Evolutionary conservation across 2,797 vertebrate genomes (phyloP).

Genomic region (Cyprinella venusta): DNA sequence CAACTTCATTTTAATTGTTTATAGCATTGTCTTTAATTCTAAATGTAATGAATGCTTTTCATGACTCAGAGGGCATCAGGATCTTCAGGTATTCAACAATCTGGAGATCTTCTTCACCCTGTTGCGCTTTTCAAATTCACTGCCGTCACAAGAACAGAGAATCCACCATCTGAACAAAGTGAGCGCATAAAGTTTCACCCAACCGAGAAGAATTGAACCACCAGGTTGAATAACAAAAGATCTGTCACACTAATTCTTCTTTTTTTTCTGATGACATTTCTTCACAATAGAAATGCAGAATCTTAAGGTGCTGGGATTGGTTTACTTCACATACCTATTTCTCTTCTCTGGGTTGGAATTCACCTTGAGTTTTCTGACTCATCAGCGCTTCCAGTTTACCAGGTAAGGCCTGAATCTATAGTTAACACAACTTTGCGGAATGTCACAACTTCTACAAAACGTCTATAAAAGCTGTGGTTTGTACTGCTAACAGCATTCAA

Average conservation of each 20-base stretch:
- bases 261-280: constrained; percentile 4
- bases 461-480: background rate
- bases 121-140: constrained; percentile 88
- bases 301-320: constrained; percentile 85
- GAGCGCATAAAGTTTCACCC: constrained; percentile 61
- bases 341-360: constrained; percentile 97
- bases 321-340: constrained; percentile 95
- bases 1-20: background rate
- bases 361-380: constrained; percentile 91
- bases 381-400: constrained; percentile 94
- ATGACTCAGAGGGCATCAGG: constrained; percentile 30
- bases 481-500: background rate
- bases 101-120: constrained; percentile 86
- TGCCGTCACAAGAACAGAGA: constrained; percentile 80
- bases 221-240: background rate
- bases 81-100: constrained; percentile 73
- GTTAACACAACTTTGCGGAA: background rate
- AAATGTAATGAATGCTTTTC: background rate
- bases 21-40: background rate
- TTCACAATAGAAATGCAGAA: constrained; percentile 78
- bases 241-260: background rate
- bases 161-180: constrained; percentile 80
- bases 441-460: background rate
- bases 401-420: constrained; percentile 76
- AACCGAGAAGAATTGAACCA: background rate